Conservation (phyloP, 2,797 vertebrate species). For the Squalus acanthias region DNA sequence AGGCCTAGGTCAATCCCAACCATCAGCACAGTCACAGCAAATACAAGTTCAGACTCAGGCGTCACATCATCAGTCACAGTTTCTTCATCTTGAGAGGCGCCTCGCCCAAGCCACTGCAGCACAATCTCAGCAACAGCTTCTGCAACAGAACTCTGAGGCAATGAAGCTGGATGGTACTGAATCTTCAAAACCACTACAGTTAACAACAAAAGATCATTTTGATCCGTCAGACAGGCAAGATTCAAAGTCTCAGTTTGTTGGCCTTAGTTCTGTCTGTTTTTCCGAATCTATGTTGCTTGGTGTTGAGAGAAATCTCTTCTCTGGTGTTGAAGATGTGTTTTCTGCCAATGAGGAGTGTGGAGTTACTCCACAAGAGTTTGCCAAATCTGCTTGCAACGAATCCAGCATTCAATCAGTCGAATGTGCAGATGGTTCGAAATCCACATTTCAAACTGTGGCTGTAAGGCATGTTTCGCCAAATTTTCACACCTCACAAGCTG, state of each 20-base stretch:
- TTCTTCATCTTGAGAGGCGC: constrained; percentile 82
- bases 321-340: constrained; percentile 93
- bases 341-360: constrained; percentile 84
- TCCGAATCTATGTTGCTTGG: constrained; percentile 86
- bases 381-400: constrained; percentile 76
- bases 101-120: constrained; percentile 67
- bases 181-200: constrained; percentile 68
- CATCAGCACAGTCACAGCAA: constrained; percentile 68
- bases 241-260: constrained; percentile 83
- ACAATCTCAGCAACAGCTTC: constrained; percentile 70
- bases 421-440: constrained; percentile 69
- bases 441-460: constrained; percentile 76
- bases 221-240: constrained; percentile 74
- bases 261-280: constrained; percentile 90
- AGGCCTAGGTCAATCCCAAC: constrained; percentile 69
- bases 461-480: constrained; percentile 71
- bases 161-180: constrained; percentile 70
- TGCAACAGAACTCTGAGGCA: constrained; percentile 68
- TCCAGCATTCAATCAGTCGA: constrained; percentile 68
- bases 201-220: constrained; percentile 73
- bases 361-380: constrained; percentile 87
- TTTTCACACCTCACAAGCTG: constrained; percentile 70
- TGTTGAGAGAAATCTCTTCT: constrained; percentile 91
- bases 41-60: constrained; percentile 69
- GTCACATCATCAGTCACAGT: constrained; percentile 58